Conservation (phyloP, 2,797 vertebrate genomes). For the Pseudochirops corinnae region DNA sequence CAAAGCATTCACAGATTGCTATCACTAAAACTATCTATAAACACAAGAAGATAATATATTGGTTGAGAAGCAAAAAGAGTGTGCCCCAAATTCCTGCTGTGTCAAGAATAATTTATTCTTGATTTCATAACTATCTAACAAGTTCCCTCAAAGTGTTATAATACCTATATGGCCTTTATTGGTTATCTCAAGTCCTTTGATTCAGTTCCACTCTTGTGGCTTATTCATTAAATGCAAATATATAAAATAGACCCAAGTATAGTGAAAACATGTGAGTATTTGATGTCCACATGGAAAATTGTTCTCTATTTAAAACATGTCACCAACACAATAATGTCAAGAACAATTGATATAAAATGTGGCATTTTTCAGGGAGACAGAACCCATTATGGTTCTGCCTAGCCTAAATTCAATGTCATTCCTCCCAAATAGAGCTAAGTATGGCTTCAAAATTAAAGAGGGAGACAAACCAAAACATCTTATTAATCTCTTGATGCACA, state of each 20-base stretch:
- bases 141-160: neutral
- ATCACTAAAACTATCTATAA: neutral
- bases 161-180: neutral
- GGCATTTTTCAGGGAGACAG: neutral
- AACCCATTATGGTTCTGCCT: neutral
- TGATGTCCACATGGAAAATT: conserved; percentile 5
- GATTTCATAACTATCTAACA: neutral
- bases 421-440: neutral
- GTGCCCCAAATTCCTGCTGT: neutral
- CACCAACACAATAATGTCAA: neutral
- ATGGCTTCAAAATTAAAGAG: neutral
- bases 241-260: conserved; percentile 1
- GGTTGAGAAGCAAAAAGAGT: neutral
- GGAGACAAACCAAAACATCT: conserved; percentile 10
- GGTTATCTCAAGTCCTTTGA: neutral
- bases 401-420: neutral
- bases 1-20: neutral
- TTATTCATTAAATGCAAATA: neutral
- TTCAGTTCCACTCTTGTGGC: neutral
- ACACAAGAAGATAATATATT: neutral
- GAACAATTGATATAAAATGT: conserved; percentile 5
- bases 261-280: conserved; percentile 8
- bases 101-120: neutral
- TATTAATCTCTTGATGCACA: neutral
- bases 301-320: neutral